Base-by-base conservation (phyloP, 1,140 invertebrate species). In the Drosophila rufa region DNA sequence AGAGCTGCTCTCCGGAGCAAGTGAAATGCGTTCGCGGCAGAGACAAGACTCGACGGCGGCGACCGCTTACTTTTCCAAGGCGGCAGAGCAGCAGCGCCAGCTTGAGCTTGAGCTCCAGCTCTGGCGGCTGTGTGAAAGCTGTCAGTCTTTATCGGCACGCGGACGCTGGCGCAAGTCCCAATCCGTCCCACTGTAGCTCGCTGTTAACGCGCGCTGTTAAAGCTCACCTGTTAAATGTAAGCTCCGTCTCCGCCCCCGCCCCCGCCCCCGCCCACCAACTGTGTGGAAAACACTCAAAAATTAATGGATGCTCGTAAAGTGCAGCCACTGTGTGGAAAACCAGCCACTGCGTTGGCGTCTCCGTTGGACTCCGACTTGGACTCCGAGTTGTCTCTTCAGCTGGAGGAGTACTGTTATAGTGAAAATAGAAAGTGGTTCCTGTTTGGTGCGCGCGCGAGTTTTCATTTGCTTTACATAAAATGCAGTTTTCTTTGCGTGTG, bases 341-440 rank as follows among this genome's bases (percentile, higher is more conserved):
- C 43, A 9, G 64, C 51, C 51, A 62, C 42, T 74, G 47, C 65
- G 60, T 68, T 80, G 65, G 40, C 74, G 75, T 74, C 50, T 51
- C 15, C 58, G 47, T 65, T 71, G 47, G 64, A 42, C 48, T 46
- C 64, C 19, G 19, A 64, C 27, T 68, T 12, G 15, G 9, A 36
- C 15, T 65, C 27, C 7, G 22, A 30, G 59, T 55, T 80, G 73
- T 61, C 45, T 79, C 43, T 77, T 46, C 22, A 33, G 71, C 64
- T 74, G 36, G 47, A 69, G 47, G 61, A 76, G 76, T 91, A 91
- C 86, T 85, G 90, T 90, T 91, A 91, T 91, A 92, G 89, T 91
- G 90, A 91, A 91, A 91, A 91, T 91, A 91, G 90, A 91, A 91
- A 91, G 89, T 91, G 89, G 89, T 92, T 89, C 90, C 86, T 91